Conservation (phyloP, 2,113 vertebrate species). For the Thinocorus orbignyianus region DNA sequence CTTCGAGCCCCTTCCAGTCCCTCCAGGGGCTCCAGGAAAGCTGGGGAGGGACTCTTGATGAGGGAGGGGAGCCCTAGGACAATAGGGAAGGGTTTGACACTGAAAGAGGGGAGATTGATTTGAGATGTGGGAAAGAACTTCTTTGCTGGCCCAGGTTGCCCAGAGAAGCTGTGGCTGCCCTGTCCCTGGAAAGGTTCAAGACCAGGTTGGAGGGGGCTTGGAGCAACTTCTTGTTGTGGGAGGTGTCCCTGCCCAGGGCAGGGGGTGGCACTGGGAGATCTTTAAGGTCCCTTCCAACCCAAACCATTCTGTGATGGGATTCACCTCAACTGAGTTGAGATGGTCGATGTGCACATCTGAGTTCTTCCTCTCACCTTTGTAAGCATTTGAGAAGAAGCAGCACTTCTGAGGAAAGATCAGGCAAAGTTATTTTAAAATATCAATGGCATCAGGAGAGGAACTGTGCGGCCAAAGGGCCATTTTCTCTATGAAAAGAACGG, state of each 20-base stretch:
- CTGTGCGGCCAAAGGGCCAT: not conserved
- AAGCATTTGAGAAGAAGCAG: not conserved
- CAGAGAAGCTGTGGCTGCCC: not conserved
- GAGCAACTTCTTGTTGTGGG: not conserved
- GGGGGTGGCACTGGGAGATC: too few species aligned
- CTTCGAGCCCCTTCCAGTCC: not conserved
- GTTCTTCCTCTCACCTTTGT: not conserved
- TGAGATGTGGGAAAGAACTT: not conserved
- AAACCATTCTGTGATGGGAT: not conserved
- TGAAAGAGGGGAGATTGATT: not conserved
- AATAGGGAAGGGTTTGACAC: too few species aligned
- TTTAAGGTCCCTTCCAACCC: not conserved
- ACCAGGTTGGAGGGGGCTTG: not conserved
- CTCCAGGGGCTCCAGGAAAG: too few species aligned
- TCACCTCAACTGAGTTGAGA: fast-evolving
- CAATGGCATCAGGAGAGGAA: not conserved
- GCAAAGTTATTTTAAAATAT: not conserved
- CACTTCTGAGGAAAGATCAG: not conserved
- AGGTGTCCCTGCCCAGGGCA: not conserved
- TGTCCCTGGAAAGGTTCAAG: not conserved
- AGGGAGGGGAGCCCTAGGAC: too few species aligned
- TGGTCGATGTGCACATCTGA: fast-evolving
- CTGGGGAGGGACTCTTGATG: too few species aligned
- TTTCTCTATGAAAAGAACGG: not conserved
- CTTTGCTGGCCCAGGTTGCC: not conserved